Base-by-base conservation (phyloP, 1,140 invertebrate genomes). In the Elymnias hypermnestra region DNA sequence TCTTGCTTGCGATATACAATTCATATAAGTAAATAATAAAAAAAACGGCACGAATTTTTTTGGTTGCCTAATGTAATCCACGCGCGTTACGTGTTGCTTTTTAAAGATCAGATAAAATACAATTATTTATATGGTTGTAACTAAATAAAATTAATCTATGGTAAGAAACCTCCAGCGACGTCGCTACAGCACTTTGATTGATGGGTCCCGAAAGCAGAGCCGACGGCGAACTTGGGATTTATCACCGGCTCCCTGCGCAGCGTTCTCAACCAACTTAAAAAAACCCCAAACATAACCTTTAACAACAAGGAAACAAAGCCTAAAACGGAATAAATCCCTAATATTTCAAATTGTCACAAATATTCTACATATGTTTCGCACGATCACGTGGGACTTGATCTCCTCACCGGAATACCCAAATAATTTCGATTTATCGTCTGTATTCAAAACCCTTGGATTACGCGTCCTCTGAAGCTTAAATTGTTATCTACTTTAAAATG, bases 171-270 rank as follows among this genome's bases (percentile, higher is more conserved):
- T 63, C 68, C 68, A 65, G 67, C 67, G 69, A 69, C 62, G 67
- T 68, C 41, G 62, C 58, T 65, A 22, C 63, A 57, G 62, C 57
- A 43, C 39, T 65, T 76, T 84, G 77, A 84, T 79, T 72, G 77
- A 84, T 84, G 59, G 71, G 51, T 71, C 70, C 72, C 75, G 58
- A 79, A 81, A 72, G 68, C 58, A 47, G 62, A 58, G 66, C 77
- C 69, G 67, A 61, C 79, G 72, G 79, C 77, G 51, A 69, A 60
- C 65, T 56, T 54, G 53, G 63, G 72, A 83, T 83, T 79, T 83
- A 82, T 82, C 63, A 70, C 57, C 67, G 63, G 60, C 67, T 68
- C 61, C 57, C 58, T 39, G 40, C 56, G 43, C 52, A 48, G 69
- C 58, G 61, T 33, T 12, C 12, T 15, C 29, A 3, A 33, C 14